A percentile compares a stretch with the other conserved stretches of the same genome.
Conservation (phyloP, 2,113 vertebrate species). For the Cervus canadensis region DNA sequence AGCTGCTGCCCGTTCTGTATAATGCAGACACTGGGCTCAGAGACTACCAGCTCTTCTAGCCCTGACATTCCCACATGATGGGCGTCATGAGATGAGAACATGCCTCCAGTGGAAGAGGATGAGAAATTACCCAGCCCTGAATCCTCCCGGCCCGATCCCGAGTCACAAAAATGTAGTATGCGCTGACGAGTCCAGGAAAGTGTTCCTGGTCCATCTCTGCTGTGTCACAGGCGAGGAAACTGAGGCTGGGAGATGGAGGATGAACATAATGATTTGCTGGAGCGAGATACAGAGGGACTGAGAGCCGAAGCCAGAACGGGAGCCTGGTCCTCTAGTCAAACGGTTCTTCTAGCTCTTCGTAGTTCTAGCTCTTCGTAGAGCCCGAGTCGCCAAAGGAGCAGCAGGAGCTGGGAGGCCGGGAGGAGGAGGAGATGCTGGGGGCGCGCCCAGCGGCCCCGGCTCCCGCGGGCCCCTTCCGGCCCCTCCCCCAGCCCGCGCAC, state of each 20-base stretch:
- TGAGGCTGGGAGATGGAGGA: not conserved
- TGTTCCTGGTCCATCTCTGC: not conserved
- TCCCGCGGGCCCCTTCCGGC: constrained; percentile 58
- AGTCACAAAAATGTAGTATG: not conserved
- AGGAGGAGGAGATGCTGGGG: not conserved
- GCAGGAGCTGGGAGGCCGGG: not conserved
- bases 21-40: not conserved
- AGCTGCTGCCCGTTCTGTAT: not conserved
- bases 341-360: not conserved
- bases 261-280: not conserved
- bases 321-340: not conserved
- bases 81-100: not conserved
- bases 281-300: not conserved
- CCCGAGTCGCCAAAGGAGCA: not conserved
- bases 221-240: not conserved
- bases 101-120: not conserved
- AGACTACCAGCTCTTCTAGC: not conserved
- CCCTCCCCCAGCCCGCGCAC: constrained; percentile 60
- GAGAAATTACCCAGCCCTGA: not conserved
- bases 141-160: not conserved
- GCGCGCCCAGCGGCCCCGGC: not conserved
- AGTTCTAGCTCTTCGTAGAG: not conserved
- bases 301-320: not conserved
- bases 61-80: not conserved
- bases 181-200: not conserved